phyloP scores from a whole-genome alignment of 2,888 invertebrate species.

The Pterobdella sp. region DNA sequence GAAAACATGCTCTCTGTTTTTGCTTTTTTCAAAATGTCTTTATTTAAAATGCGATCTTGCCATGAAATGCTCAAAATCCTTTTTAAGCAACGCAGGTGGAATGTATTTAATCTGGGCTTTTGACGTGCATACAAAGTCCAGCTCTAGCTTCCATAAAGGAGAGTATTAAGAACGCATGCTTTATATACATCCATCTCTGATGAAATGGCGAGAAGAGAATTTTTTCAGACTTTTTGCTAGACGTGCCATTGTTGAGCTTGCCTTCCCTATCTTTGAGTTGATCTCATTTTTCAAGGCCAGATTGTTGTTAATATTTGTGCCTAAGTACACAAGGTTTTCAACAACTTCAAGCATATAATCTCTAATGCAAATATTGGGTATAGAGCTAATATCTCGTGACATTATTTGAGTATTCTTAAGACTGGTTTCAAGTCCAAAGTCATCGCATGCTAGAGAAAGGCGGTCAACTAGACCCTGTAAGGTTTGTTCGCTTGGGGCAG shows the following conservation, averaged over 20 bases:
- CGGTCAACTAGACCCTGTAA: background rate
- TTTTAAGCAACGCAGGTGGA: background rate
- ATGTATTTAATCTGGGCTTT: background rate
- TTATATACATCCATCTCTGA: background rate
- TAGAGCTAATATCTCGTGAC: background rate
- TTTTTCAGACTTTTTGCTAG: background rate
- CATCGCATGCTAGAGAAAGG: background rate
- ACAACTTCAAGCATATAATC: background rate
- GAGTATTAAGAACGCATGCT: background rate
- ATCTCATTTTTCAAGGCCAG: background rate
- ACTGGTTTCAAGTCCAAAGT: background rate
- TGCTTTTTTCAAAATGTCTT: background rate
- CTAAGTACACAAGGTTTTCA: background rate
- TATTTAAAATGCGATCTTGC: background rate
- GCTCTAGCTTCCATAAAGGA: background rate
- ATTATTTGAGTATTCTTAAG: background rate
- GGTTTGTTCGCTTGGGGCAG: background rate
- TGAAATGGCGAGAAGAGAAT: background rate
- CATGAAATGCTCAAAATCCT: background rate
- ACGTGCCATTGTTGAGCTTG: background rate
- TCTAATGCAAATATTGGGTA: background rate
- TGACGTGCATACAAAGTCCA: background rate
- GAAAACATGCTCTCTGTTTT: background rate
- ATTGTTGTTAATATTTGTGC: background rate
- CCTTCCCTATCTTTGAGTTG: background rate